Conservation (phyloP, 2,797 vertebrate species). For the Pipistrellus kuhlii region DNA sequence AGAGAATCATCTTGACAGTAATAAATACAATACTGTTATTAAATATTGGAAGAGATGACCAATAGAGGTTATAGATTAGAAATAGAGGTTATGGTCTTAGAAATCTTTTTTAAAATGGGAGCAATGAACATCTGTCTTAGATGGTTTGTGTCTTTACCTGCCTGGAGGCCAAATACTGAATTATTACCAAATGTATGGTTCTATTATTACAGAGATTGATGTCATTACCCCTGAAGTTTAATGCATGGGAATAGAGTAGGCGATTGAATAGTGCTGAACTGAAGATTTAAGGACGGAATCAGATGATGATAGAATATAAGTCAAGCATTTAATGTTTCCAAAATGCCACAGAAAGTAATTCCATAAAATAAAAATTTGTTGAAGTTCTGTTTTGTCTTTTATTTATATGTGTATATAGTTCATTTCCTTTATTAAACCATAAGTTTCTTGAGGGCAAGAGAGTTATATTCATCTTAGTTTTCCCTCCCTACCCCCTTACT, state of each 20-base stretch:
- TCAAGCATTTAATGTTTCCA: constrained; percentile 47
- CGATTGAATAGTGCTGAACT: background rate
- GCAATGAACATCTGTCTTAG: constrained; percentile 67
- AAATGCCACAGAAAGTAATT: background rate
- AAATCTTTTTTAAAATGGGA: constrained; percentile 67
- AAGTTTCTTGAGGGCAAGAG: constrained; percentile 63
- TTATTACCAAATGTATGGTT: constrained; percentile 66
- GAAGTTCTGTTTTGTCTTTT: constrained; percentile 40
- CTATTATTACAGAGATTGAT: constrained; percentile 67
- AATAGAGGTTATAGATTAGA: constrained; percentile 39
- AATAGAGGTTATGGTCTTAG: constrained; percentile 30
- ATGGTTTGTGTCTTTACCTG: constrained; percentile 71
- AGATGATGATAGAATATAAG: constrained; percentile 19
- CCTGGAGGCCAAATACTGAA: constrained; percentile 73
- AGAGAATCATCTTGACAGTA: constrained; percentile 40
- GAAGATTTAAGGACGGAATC: constrained; percentile 56
- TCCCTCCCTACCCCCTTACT: background rate
- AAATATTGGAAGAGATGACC: constrained; percentile 48
- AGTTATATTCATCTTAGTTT: background rate
- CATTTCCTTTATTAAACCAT: constrained; percentile 46
- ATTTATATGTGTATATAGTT: background rate
- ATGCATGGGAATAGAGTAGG: constrained; percentile 13
- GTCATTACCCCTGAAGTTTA: constrained; percentile 61
- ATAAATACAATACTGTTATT: constrained; percentile 55
- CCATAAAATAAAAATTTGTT: constrained; percentile 40